Evolutionary conservation across 2,797 vertebrate species (phyloP).

Genomic region (Urosaurus nigricauda): DNA sequence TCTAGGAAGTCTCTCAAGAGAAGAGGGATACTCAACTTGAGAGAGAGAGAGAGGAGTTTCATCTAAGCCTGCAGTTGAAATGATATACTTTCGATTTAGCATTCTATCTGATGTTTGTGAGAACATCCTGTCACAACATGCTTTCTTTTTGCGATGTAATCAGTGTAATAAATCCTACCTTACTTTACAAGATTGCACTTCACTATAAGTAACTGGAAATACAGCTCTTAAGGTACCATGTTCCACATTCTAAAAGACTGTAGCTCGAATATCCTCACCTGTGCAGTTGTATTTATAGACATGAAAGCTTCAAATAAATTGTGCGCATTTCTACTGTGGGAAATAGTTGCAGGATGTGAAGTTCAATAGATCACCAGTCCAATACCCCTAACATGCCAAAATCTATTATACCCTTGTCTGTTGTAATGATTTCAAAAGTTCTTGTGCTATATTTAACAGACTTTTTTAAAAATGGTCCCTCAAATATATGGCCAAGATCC

Average conservation of each 20-base stretch:
- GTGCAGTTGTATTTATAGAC: constrained; percentile 3
- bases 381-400: constrained; percentile 23
- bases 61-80: background rate
- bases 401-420: background rate
- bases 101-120: background rate
- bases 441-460: constrained; percentile 23
- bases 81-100: background rate
- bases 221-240: background rate
- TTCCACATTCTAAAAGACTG: background rate
- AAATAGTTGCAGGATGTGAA: background rate
- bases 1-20: too few relatives aligned
- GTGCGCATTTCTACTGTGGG: background rate
- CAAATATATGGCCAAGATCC: constrained; percentile 8
- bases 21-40: too few relatives aligned
- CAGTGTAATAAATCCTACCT: constrained; percentile 30
- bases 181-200: constrained; percentile 12
- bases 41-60: background rate
- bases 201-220: background rate
- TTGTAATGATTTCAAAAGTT: background rate
- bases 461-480: background rate
- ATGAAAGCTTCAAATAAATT: background rate
- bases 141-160: constrained; percentile 28
- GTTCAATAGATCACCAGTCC: background rate
- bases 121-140: background rate
- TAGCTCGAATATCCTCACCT: background rate